phyloP scores from a whole-genome alignment of 2,113 vertebrate genomes.

The Mirza zaza region DNA sequence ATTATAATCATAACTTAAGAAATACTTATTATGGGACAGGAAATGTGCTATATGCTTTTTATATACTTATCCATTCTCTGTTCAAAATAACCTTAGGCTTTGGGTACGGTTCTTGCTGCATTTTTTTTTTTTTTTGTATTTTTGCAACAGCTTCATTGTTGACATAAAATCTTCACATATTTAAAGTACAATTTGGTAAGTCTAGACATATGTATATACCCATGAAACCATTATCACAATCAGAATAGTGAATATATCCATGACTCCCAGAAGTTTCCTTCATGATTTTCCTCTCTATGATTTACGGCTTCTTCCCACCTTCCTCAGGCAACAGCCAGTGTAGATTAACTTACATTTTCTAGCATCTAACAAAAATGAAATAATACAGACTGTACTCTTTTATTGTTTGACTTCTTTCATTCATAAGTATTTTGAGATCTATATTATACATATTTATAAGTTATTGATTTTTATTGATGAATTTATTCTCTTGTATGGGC shows the following conservation, averaged over 20 bases:
- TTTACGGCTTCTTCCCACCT: not conserved
- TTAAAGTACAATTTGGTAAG: not conserved
- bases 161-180: not conserved
- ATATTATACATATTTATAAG: not conserved
- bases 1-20: not conserved
- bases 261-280: not conserved
- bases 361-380: not conserved
- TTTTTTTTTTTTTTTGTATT: not conserved
- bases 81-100: not conserved
- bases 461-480: not conserved
- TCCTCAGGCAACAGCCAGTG: not conserved
- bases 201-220: not conserved
- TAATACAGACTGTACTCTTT: not conserved
- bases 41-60: not conserved
- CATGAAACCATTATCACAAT: not conserved
- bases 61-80: not conserved
- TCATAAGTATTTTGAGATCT: not conserved
- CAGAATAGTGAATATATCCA: not conserved
- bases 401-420: not conserved
- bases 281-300: not conserved
- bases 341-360: not conserved
- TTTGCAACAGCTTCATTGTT: not conserved
- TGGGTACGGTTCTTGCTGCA: not conserved
- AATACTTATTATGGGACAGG: not conserved
- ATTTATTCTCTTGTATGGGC: not conserved